These are phyloP conservation scores for Drosophila orena DNA, from an alignment of 1,140 invertebrate species.

Conservation along the genomic window DNA sequence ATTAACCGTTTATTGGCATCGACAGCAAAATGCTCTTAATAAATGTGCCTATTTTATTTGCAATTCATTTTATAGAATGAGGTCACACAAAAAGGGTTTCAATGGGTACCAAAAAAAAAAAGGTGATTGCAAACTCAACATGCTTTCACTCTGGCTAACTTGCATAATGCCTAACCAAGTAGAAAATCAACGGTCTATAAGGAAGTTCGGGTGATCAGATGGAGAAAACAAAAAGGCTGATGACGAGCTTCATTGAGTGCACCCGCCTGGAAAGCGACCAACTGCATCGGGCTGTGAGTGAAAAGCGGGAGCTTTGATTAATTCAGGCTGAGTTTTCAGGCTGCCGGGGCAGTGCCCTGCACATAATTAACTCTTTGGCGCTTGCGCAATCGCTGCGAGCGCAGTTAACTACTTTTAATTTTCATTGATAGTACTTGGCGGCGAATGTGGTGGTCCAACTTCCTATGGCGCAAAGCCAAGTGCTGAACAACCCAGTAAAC, in stretches of 20 bases:
- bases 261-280: conserved; percentile 24
- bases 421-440: conserved; percentile 55
- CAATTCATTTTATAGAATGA: background rate
- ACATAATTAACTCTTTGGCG: conserved; percentile 49
- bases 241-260: conserved; percentile 4
- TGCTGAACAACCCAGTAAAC: conserved; percentile 51
- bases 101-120: too few species aligned
- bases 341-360: conserved; percentile 4
- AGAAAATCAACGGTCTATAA: conserved; percentile 47
- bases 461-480: conserved; percentile 60
- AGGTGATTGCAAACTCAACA: background rate
- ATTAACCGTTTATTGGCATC: too few species aligned
- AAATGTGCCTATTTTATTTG: too few species aligned
- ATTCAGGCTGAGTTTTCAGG: conserved; percentile 20
- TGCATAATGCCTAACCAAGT: conserved; percentile 47
- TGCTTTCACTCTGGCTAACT: conserved; percentile 22
- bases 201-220: conserved; percentile 44
- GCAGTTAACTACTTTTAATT: conserved; percentile 72
- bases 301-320: conserved; percentile 29
- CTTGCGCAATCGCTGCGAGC: conserved; percentile 54
- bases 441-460: conserved; percentile 19
- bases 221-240: conserved; percentile 23
- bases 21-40: too few species aligned
- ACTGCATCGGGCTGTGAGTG: conserved; percentile 29
- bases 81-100: background rate